Conservation (phyloP, 2,113 vertebrate species). For the Romanogobio albipinnatus region DNA sequence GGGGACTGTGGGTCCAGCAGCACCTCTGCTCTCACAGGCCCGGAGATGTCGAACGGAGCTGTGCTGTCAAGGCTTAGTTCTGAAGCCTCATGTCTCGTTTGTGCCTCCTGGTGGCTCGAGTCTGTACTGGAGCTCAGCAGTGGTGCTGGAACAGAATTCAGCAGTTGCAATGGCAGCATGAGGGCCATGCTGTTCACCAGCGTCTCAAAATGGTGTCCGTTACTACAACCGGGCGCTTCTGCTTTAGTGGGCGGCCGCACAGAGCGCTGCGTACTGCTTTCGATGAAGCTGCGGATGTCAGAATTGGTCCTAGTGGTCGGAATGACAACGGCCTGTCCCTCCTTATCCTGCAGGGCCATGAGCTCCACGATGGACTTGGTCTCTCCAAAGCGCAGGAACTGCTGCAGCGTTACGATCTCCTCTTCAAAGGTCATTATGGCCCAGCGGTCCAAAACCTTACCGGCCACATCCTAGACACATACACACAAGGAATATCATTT, state of each 20-base stretch:
- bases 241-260: constrained; percentile 73
- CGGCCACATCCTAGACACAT: constrained; percentile 87
- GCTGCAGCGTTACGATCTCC: constrained; percentile 92
- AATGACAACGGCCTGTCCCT: constrained; percentile 85
- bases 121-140: constrained; percentile 84
- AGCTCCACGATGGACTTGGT: constrained; percentile 98
- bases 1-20: constrained; percentile 72
- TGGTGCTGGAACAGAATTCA: constrained; percentile 87
- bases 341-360: constrained; percentile 96
- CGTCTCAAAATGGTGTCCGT: constrained; percentile 92
- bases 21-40: constrained; percentile 77
- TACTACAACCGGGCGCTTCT: constrained; percentile 81
- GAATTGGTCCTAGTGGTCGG: constrained; percentile 85
- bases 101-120: constrained; percentile 74
- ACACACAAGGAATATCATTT: constrained; percentile 58
- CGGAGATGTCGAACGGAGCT: constrained; percentile 73
- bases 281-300: constrained; percentile 95
- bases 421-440: constrained; percentile 97
- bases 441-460: constrained; percentile 97
- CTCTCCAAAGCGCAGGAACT: constrained; percentile 97
- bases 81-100: constrained; percentile 54
- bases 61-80: constrained; percentile 56
- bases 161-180: constrained; percentile 94
- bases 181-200: constrained; percentile 93
- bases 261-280: constrained; percentile 83